Base-by-base conservation (phyloP, 2,888 invertebrate species). In the Cephus pulcher region DNA sequence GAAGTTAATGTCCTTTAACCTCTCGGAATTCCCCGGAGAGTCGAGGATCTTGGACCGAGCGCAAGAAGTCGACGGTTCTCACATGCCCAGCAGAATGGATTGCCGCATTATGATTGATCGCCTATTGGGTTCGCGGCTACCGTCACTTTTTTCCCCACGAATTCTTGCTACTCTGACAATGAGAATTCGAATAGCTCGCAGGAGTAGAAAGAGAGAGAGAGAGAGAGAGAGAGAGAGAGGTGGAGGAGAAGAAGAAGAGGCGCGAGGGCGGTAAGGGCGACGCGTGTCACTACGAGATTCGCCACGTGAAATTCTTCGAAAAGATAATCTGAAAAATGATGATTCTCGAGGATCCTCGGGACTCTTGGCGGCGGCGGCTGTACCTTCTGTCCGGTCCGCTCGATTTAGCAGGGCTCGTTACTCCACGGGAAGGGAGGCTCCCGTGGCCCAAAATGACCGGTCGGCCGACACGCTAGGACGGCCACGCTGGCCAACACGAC, bases 1-100 rank as follows among this genome's bases (percentile, higher is more conserved):
- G 89, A 91, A 90, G 89, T 90, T 90, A 90, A 90, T 90, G 91
- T 90, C 90, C 89, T 89, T 88, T 88, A 89, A 89, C 88, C 90
- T 88, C 82, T 81, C 80, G 83, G 84, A 84, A 83, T 84, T 88
- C 89, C 89, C 90, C 79, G 82, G 84, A 86, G 89, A 86, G 84
- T 84, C 78, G 71, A 75, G 81, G 83, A 80, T 82, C 80, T 85
- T 85, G 81, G 83, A 81, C 79, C 82, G 82, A 84, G 82, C 82
- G 81, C 82, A 90, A 89, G 88, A 90, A 89, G 82, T 88, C 87
- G 90, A 89, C 89, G 87, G 86, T 82, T 89, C 87, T 90, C 90
- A 88, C 88, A 89, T 89, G 90, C 87, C 89, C 83, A 83, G 86
- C 85, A 86, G 90, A 90, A 90, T 90, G 87, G 88, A 90, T 90